Base-by-base conservation (phyloP, 2,888 invertebrate species). In the Odontomyia ornata region DNA sequence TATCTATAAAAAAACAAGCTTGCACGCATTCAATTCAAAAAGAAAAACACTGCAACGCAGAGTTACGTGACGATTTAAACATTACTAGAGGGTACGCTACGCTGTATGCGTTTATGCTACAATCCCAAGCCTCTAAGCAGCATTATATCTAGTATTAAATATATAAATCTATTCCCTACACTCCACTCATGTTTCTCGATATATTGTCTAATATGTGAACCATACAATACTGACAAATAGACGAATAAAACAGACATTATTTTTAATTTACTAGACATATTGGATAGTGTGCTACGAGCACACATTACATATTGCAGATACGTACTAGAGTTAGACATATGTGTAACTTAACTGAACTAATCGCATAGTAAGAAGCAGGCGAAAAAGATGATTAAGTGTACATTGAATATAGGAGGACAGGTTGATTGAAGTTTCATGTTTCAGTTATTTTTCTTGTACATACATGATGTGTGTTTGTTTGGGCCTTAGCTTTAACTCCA, bases 371-470 rank as follows among this genome's bases (percentile, higher is more conserved):
- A 57, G 21, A 57, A 57, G 27, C 52, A 52, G 18, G 47, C 25
- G 25, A 1, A 65, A 65, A 47, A 72, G 72, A 72, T 56, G 72
- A 72, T 72, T 72, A 72, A 72, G 30, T 56, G 36, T 52, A 23
- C 57, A 30, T 30, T 30, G 57, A 56, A 57, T 36, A 57, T 43
- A 60, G 73, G 60, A 73, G 57, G 73, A 73, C 73, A 73, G 73
- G 73, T 73, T 73, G 57, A 73, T 73, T 57, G 57, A 73, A 73
- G 57, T 57, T 73, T 60, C 57, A 57, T 73, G 73, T 57, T 73
- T 21, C 18, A 27, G 73, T 30, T 25, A 27, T 69, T 46, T 69
- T 69, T 60, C 60, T 23, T 11, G 23, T 18, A 60, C 13, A 60
- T 21, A 13, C 21, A 11, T 60, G 60, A 25, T 25, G 2, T 23